Percentiles rank a stretch among this genome's conserved stretches.
Conservation (phyloP, 2,113 vertebrate genomes). For the Bos javanicus region DNA sequence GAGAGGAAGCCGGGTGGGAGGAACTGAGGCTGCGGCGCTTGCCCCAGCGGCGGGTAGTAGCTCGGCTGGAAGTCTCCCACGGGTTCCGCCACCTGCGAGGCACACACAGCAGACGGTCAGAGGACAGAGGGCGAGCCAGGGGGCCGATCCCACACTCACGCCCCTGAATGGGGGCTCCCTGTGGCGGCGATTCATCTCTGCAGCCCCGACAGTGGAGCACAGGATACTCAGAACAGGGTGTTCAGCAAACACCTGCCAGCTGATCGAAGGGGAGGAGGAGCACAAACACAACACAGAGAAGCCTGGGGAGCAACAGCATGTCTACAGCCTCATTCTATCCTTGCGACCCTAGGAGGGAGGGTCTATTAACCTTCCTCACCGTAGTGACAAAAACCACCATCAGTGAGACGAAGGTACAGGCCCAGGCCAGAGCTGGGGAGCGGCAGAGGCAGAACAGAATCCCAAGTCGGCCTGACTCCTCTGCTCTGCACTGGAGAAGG, state of each 20-base stretch:
- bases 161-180: background rate
- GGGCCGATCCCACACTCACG: background rate
- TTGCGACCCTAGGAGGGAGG: background rate
- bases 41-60: constrained; percentile 63
- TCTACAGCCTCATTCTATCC: background rate
- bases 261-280: background rate
- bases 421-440: background rate
- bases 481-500: background rate
- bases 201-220: background rate
- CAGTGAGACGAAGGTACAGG: background rate
- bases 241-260: background rate
- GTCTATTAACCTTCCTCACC: background rate
- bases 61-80: constrained; percentile 72
- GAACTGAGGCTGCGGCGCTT: constrained; percentile 60
- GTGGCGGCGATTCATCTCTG: no score
- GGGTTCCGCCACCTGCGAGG: constrained; percentile 74
- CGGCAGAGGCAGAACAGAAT: background rate
- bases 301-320: background rate
- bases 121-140: background rate
- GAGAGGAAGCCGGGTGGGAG: constrained; percentile 77
- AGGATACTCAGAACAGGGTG: background rate
- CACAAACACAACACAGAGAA: background rate
- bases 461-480: no score
- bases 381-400: background rate
- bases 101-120: constrained; percentile 8